phyloP scores from a whole-genome alignment of 2,113 vertebrate species.

The Galemys pyrenaicus region DNA sequence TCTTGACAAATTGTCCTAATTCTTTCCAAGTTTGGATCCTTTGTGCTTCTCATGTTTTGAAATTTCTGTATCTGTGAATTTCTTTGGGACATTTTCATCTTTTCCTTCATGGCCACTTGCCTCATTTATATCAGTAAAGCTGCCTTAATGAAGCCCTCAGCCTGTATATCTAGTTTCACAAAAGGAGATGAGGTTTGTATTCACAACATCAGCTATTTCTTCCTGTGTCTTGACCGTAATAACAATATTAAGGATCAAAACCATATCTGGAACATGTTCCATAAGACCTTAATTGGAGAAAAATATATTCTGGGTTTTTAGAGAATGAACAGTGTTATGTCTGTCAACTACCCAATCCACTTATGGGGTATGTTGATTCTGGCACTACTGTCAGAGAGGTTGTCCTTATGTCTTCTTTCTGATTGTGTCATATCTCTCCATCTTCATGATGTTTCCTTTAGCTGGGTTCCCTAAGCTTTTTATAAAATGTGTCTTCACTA shows the following conservation, averaged over 20 bases:
- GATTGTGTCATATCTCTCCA: not conserved
- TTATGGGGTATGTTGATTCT: not conserved
- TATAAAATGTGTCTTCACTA: not conserved
- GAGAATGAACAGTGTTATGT: not conserved
- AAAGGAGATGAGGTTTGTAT: not conserved
- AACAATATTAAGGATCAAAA: not conserved
- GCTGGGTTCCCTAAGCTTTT: not conserved
- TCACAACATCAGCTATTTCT: not conserved
- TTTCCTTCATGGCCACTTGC: not conserved
- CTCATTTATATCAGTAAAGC: not conserved
- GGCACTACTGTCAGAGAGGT: accelerated
- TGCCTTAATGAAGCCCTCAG: not conserved
- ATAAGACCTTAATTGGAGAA: not conserved
- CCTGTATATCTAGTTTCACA: not conserved
- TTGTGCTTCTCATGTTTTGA: not conserved
- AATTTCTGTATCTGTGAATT: not conserved
- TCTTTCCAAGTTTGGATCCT: not conserved
- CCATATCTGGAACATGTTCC: not conserved
- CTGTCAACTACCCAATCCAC: not conserved
- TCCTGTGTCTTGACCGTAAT: not conserved
- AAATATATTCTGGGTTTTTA: not conserved
- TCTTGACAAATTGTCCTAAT: not conserved
- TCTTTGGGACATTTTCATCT: not conserved
- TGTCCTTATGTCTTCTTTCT: not conserved
- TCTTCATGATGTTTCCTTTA: not conserved